Conservation (phyloP, 1,140 invertebrate species). For the Sesamia nonagrioides region DNA sequence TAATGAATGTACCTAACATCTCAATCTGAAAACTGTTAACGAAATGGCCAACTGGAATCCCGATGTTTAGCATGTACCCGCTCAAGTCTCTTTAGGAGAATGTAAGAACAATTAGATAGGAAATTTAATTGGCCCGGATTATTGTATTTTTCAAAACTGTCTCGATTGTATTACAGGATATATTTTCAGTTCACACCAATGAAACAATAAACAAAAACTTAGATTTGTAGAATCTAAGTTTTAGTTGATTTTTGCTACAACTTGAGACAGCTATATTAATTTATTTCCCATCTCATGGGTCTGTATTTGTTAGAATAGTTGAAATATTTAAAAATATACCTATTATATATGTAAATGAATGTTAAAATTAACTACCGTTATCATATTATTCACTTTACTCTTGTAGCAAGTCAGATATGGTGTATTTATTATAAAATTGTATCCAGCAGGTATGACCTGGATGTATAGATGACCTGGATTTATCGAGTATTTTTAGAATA, state of each 20-base stretch:
- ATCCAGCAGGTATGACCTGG: slow-evolving; percentile 41
- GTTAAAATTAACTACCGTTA: slow-evolving; percentile 15
- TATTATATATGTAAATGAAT: slow-evolving; percentile 25
- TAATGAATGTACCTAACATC: too few relatives aligned
- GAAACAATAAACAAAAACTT: too few relatives aligned
- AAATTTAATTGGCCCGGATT: slow-evolving; percentile 28
- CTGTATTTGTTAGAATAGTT: slow-evolving; percentile 30
- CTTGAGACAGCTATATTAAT: slow-evolving; percentile 8
- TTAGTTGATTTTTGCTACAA: slow-evolving; percentile 2
- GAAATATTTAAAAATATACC: slow-evolving; percentile 1
- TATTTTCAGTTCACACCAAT: neutral
- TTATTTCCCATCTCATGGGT: neutral
- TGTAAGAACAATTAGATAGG: slow-evolving; percentile 35
- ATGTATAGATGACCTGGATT: too few relatives aligned
- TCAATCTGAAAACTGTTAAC: neutral
- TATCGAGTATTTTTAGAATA: slow-evolving; percentile 57
- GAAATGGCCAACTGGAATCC: neutral
- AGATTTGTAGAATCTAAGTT: too few relatives aligned
- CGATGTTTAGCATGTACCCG: neutral
- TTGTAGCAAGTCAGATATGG: slow-evolving; percentile 26
- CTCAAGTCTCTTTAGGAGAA: neutral
- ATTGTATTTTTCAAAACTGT: neutral
- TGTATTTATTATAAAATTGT: slow-evolving; percentile 39
- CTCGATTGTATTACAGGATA: neutral
- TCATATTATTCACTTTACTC: slow-evolving; percentile 30